A percentile compares a stretch with the other conserved stretches of the same genome.
These are phyloP conservation scores for Sisor rabdophorus DNA, from an alignment of 2,113 vertebrate species.

Conservation along the genomic window DNA sequence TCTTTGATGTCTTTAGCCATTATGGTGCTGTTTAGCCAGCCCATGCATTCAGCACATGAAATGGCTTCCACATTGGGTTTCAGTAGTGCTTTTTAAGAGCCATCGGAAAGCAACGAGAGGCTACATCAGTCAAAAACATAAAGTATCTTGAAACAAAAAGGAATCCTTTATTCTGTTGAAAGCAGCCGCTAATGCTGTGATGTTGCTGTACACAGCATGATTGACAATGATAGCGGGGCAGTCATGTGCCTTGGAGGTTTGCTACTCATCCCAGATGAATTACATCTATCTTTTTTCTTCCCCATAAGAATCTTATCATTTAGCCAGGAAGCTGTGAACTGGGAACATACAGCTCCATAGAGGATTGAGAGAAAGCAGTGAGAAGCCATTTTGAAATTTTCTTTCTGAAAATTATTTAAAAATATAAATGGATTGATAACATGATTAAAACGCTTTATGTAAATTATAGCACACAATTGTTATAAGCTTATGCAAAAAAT, in stretches of 20 bases:
- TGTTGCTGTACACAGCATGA: constrained; percentile 23
- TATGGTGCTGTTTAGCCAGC: constrained; percentile 40
- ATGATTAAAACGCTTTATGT: too few relatives aligned
- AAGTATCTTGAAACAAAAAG: constrained; percentile 32
- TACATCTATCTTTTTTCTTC: background rate
- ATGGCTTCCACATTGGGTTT: constrained; percentile 24
- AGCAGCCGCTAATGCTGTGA: constrained; percentile 32
- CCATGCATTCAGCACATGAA: constrained; percentile 28
- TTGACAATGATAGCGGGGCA: constrained; percentile 18
- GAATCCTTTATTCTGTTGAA: constrained; percentile 37
- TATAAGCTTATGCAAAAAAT: too few relatives aligned
- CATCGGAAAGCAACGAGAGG: constrained; percentile 33
- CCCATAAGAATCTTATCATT: constrained; percentile 16
- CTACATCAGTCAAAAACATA: constrained; percentile 28
- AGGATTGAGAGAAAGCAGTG: too few relatives aligned
- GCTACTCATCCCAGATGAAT: constrained; percentile 16
- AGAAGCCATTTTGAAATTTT: too few relatives aligned
- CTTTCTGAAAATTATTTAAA: too few relatives aligned
- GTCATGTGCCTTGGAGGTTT: constrained; percentile 14
- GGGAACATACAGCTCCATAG: constrained; percentile 15
- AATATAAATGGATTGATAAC: too few relatives aligned
- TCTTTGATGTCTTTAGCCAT: constrained; percentile 50
- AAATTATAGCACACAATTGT: too few relatives aligned
- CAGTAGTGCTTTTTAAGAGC: constrained; percentile 18
- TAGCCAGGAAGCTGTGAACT: constrained; percentile 20